A percentile compares a stretch with the other conserved stretches of the same genome.
Evolutionary conservation across 2,797 vertebrate species (phyloP).

Genomic region (Heliangelus exortis): DNA sequence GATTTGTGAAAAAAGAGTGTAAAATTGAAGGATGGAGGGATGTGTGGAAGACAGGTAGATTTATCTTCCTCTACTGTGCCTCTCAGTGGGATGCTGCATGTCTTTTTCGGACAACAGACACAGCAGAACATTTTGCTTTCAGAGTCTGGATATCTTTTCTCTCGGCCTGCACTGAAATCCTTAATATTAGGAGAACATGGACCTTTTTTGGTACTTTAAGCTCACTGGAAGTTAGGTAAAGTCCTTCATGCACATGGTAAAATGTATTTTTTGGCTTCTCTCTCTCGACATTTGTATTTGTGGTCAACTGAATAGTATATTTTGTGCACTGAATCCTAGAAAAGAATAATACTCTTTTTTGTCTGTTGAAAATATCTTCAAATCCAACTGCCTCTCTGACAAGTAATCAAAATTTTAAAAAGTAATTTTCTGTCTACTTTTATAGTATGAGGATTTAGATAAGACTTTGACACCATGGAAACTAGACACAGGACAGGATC

Average conservation of each 20-base stretch:
- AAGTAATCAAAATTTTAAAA: constrained; percentile 63
- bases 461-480: constrained; percentile 74
- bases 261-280: constrained; percentile 31
- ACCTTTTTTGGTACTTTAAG: constrained; percentile 17
- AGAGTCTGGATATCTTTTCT: not conserved
- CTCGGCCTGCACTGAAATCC: constrained; percentile 39
- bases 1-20: not conserved
- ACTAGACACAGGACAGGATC: constrained; percentile 64
- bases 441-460: constrained; percentile 58
- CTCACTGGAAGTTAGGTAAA: constrained; percentile 30
- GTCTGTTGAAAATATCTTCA: constrained; percentile 65
- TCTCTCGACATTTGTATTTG: constrained; percentile 49
- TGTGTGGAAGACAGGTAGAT: not conserved
- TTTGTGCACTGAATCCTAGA: constrained; percentile 11
- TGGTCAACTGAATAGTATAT: constrained; percentile 14
- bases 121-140: not conserved
- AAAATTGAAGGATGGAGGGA: not conserved
- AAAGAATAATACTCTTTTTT: constrained; percentile 55
- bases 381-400: constrained; percentile 52
- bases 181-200: not conserved
- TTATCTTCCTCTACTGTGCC: not conserved
- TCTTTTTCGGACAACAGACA: not conserved
- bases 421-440: constrained; percentile 52
- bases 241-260: not conserved
- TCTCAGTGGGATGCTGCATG: not conserved